These are phyloP conservation scores for Arnoldichthys spilopterus DNA, from an alignment of 2,797 vertebrate genomes.

Conservation along the genomic window DNA sequence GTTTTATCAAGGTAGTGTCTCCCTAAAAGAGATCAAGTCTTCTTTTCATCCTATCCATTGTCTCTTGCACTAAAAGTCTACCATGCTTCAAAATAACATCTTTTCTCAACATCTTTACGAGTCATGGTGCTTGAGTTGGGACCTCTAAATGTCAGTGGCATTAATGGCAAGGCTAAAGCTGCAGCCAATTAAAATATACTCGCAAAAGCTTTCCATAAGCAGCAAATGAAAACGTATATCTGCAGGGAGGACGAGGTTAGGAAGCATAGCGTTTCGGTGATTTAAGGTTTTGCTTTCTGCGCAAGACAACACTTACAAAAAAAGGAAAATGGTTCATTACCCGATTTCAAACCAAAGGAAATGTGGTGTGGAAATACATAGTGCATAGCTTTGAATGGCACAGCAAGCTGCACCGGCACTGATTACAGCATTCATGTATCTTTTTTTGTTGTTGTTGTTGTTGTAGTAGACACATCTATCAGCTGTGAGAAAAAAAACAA, in stretches of 20 bases:
- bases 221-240: slow-evolving; percentile 59
- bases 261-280: slow-evolving; percentile 55
- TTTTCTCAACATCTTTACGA: slow-evolving; percentile 51
- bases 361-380: slow-evolving; percentile 60
- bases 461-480: slow-evolving; percentile 68
- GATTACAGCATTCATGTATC: slow-evolving; percentile 71
- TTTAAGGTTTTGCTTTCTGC: slow-evolving; percentile 15
- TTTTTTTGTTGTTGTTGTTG: slow-evolving; percentile 37
- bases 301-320: slow-evolving; percentile 48
- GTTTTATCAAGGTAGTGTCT: slow-evolving; percentile 30
- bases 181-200: slow-evolving; percentile 63
- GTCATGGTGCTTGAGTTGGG: slow-evolving; percentile 52
- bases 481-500: slow-evolving; percentile 66
- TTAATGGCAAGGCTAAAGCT: slow-evolving; percentile 55
- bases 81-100: slow-evolving; percentile 70
- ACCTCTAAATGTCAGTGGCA: slow-evolving; percentile 52
- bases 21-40: slow-evolving; percentile 54
- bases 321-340: slow-evolving; percentile 60
- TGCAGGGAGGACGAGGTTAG: slow-evolving; percentile 49
- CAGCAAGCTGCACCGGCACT: slow-evolving; percentile 71
- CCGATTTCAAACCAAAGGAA: slow-evolving; percentile 60
- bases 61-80: slow-evolving; percentile 63
- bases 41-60: slow-evolving; percentile 52
- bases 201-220: slow-evolving; percentile 55
- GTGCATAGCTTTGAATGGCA: slow-evolving; percentile 81